Conservation (phyloP, 92 coral and sea anemone species). For the Desmophyllum pertusum region DNA sequence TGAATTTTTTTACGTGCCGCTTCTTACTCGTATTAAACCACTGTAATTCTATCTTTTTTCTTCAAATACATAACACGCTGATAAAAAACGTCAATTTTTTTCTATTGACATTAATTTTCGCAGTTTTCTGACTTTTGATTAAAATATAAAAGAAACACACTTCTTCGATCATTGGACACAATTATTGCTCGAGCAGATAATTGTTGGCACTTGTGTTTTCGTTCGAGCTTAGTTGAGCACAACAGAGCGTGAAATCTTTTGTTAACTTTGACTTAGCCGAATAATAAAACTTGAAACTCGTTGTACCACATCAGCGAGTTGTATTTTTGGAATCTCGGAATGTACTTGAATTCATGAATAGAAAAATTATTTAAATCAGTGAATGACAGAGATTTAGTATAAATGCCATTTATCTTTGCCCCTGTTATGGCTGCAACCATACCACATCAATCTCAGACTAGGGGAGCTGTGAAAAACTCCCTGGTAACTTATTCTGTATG, state of each 20-base stretch:
- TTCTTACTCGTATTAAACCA: slow-evolving; percentile 9
- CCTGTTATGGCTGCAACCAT: slow-evolving; percentile 25
- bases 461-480: not conserved
- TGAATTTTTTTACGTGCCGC: slow-evolving; percentile 10
- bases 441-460: slow-evolving; percentile 25
- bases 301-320: slow-evolving; percentile 16
- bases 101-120: slow-evolving; percentile 5
- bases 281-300: slow-evolving; percentile 35
- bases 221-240: slow-evolving; percentile 14
- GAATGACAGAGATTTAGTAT: slow-evolving; percentile 28
- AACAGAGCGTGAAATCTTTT: slow-evolving; percentile 26
- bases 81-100: slow-evolving; percentile 22
- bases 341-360: slow-evolving; percentile 19
- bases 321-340: slow-evolving; percentile 19
- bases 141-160: slow-evolving; percentile 41
- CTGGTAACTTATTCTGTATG: not conserved
- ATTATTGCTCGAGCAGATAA: slow-evolving; percentile 45
- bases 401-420: slow-evolving; percentile 25
- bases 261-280: slow-evolving; percentile 17
- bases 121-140: slow-evolving; percentile 33
- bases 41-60: not conserved
- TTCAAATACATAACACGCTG: not conserved
- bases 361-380: slow-evolving; percentile 12
- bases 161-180: slow-evolving; percentile 31
- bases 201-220: slow-evolving; percentile 31